Evolutionary conservation across 1,140 invertebrate species (phyloP), one percentile per base, ranked within the genome.

Genomic region (Scylla paramamosain): DNA sequence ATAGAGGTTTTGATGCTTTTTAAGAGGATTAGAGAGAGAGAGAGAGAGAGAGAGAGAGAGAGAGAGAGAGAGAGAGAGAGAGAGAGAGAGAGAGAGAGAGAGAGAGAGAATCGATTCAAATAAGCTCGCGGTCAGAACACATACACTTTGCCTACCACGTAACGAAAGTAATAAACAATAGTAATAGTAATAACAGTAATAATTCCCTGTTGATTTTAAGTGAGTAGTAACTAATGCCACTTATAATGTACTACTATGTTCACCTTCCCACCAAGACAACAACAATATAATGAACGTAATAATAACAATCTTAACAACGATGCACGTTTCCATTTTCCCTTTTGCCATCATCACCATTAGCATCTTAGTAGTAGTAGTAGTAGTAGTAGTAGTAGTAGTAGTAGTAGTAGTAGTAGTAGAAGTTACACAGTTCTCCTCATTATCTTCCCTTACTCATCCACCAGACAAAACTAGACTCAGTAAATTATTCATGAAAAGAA

Each of bases 301-400:
- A 59, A 59, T 59, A 59, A 59, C 16, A 59, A 59, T 59, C 1
- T 39, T 39, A 39, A 39, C 39, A 39, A 59, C 10, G 10, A 59
- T 77, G 67, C 6, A 1, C 0, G 20, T 77, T 77, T 20, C 20
- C 52, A n/a, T n/a, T 77, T n/a, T n/a, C 25, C n/a, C 3, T 59
- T 8, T 59, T n/a, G 20, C 25, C n/a, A 25, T 77, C 67, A n/a
- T n/a, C 16, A n/a, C 25, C 20, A 77, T 77, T 77, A n/a, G 12
- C n/a, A 77, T 8, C 67, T 7, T 8, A 28, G 14, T 32, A 29
- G 31, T 39, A 46, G 31, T 32, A 45, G 86, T 88, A 39, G 86
- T 88, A 20, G 86, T 25, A n/a, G 32, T 86, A 39, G 83, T 86
- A 29, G 32, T 86, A 86, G 83, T 39, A 86, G 83, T 86, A 86